A percentile compares a stretch with the other conserved stretches of the same genome.
Evolutionary conservation across 2,797 vertebrate species (phyloP).

Genomic region (Halcyon smyrnensis): DNA sequence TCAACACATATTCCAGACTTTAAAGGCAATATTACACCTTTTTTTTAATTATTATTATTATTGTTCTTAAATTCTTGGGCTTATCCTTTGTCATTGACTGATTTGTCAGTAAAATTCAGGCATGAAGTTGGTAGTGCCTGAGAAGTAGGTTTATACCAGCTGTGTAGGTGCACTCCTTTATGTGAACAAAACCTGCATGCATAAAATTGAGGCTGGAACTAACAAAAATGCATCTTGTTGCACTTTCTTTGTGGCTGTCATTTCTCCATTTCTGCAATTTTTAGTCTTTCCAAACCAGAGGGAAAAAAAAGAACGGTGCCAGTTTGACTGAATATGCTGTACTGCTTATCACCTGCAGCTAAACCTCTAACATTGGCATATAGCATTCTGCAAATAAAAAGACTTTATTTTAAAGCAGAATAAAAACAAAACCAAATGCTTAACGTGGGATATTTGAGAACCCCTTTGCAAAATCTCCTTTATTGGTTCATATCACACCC

Average conservation of each 20-base stretch:
- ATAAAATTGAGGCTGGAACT: background rate
- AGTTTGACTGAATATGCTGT: background rate
- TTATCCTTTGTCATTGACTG: background rate
- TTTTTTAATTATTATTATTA: background rate
- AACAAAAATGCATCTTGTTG: conserved; percentile 21
- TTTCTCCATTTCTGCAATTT: conserved; percentile 25
- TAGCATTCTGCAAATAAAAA: conserved; percentile 18
- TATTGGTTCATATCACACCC: background rate
- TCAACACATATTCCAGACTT: conserved; percentile 38
- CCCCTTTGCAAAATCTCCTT: background rate
- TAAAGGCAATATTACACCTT: conserved; percentile 29
- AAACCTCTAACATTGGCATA: background rate
- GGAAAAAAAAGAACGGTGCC: conserved; percentile 37
- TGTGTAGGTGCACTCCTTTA: background rate
- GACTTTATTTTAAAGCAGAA: background rate
- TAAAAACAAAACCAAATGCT: background rate
- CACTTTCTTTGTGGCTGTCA: background rate
- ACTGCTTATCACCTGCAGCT: background rate
- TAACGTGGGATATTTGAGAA: background rate
- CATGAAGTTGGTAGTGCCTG: background rate
- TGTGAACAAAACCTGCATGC: conserved; percentile 29
- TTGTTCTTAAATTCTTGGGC: background rate
- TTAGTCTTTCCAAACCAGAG: conserved; percentile 31
- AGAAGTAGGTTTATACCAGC: background rate
- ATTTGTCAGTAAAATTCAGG: background rate